These are phyloP conservation scores for Conus ventricosus DNA, from an alignment of 1,140 invertebrate species.

Conservation along the genomic window DNA sequence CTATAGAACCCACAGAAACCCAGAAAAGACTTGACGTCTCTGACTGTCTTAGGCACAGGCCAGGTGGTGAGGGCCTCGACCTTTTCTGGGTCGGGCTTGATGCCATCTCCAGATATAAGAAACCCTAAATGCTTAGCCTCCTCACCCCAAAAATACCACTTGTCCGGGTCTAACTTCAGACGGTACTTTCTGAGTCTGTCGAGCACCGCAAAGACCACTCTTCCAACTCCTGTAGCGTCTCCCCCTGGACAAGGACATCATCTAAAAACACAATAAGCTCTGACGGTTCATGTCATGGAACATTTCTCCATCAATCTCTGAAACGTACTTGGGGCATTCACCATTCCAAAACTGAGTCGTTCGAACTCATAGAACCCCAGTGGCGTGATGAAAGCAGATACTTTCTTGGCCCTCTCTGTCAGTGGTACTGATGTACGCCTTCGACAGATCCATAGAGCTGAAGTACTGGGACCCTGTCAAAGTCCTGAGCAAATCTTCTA, in stretches of 20 bases:
- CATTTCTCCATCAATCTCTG: slow-evolving; percentile 14
- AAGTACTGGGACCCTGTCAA: neutral
- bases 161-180: too few relatives aligned
- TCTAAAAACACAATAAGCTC: neutral
- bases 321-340: slow-evolving; percentile 8
- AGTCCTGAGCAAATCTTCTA: neutral
- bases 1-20: too few relatives aligned
- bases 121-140: too few relatives aligned
- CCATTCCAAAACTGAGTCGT: slow-evolving; percentile 10
- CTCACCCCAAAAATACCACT: too few relatives aligned
- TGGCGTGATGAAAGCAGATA: neutral
- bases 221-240: neutral
- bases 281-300: neutral
- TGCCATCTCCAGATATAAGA: too few relatives aligned
- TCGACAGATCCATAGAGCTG: neutral
- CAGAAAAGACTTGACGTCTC: too few relatives aligned
- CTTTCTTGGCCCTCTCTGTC: neutral
- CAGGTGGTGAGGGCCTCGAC: too few relatives aligned
- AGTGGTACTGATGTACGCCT: neutral
- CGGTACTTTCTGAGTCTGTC: too few relatives aligned
- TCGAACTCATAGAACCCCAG: neutral
- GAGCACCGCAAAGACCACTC: neutral
- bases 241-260: neutral
- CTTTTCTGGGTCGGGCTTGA: too few relatives aligned
- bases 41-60: too few relatives aligned